Base-by-base conservation (phyloP, 2,113 vertebrate species). In the Festucalex cinctus region DNA sequence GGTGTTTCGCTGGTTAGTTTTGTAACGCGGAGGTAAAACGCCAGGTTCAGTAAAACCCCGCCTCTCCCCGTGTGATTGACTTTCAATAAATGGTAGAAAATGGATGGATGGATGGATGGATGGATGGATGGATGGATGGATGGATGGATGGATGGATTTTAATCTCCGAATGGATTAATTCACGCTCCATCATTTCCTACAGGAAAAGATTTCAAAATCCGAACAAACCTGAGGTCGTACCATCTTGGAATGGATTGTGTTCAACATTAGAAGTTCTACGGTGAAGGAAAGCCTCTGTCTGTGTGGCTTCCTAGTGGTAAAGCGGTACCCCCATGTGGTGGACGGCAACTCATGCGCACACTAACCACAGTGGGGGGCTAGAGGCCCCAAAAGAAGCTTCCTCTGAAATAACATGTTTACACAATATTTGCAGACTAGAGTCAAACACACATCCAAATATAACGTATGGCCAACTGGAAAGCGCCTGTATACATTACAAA, bases 371-470 rank as follows among this genome's bases (percentile, higher is more conserved):
- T 44, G 44, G 63, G 67, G 66, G 63, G 28, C 60, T 28, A 70
- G 66, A 64, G 51, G 35, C 69, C 76, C 71, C 76, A 68, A 64
- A 82, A 85, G 66, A 71, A 77, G 75, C 66, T 2, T 53, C 51
- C 56, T 78, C 65, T 73, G 70, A 88, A 89, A 85, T 76, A 80
- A 80, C 77, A 82, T 87, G 80, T 87, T 87, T 83, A 80, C 82
- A 79, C 70, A 82, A 79, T 77, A 87, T 85, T 83, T 85, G 76
- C 66, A 71, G 71, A 77, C 68, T 48, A 59, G 0, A 51, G 67
- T 61, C 71, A 80, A 83, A 79, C 28, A 77, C 72, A 79, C 61
- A 76, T 62, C 66, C 74, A 78, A 74, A 83, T 84, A 85, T 82
- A 88, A 79, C 71, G 63, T 74, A 80, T 69, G 78, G 82, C 0